Evolutionary conservation across 1,140 invertebrate species (phyloP), one percentile per base, ranked within the genome.

Genomic region (Galleria mellonella): DNA sequence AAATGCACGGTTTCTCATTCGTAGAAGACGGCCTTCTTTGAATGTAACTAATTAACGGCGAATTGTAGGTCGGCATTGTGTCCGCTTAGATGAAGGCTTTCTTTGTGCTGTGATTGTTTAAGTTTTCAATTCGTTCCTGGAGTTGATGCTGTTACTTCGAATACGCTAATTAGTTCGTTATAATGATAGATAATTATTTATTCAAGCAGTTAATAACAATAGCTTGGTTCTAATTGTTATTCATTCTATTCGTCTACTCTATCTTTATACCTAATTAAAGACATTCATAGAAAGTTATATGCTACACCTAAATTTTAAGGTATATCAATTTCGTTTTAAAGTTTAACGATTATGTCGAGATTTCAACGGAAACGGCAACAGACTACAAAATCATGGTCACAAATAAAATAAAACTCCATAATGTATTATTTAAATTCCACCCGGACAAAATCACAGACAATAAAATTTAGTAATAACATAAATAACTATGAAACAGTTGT

Each of bases 71-170:
- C 64, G 66, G 60, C 60, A 71, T 76, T 76, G 66, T 78, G 48
- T 68, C 44, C 55, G 45, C 42, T 15, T 13, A 13, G 50, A 73
- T 72, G 65, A 76, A 78, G 62, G 60, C 62, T 55, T 57, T 68
- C 77, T 75, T 84, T 84, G 77, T 82, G 40, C 11, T 32, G 50
- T 37, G 56, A 31, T 43, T 73, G 72, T 84, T 81, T 79, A 65
- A 74, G 75, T 72, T 73, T 74, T 65, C 51, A 69, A 72, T 77
- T 72, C 47, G 37, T 72, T 73, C 61, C 40, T 45, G 47, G 55
- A 69, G 60, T 46, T 41, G 17, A 6, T 23, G 6, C 17, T 6
- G 17, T 6, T 23, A 6, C 47, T 45, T 39, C 43, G 51, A 51
- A 17, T 31, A 28, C 55, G 55, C 48, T 76, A 72, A 83, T 84